These are phyloP conservation scores for Calyptommatus sinebrachiatus DNA, from an alignment of 2,113 vertebrate species.

Conservation along the genomic window DNA sequence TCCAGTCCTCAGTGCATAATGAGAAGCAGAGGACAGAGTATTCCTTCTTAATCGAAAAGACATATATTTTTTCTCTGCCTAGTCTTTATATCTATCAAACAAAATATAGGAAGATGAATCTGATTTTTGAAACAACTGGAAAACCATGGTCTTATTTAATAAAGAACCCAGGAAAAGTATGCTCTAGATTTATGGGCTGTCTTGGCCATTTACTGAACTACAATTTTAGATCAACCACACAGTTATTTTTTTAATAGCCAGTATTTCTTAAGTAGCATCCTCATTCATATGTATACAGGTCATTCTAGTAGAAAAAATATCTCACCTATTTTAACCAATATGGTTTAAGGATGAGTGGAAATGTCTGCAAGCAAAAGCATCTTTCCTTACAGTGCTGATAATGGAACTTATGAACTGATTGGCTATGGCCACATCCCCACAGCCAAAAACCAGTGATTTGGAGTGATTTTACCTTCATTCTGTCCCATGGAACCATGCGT, in stretches of 20 bases:
- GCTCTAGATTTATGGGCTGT: constrained; percentile 29
- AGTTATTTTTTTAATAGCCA: no score
- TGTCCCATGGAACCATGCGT: no score
- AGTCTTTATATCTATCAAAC: not conserved
- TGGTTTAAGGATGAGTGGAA: not conserved
- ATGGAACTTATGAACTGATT: no score
- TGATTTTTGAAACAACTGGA: constrained; percentile 41
- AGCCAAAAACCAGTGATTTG: not conserved
- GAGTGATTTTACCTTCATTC: no score
- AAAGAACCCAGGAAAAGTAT: constrained; percentile 26
- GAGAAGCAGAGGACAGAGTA: constrained; percentile 48
- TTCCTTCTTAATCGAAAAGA: constrained; percentile 50
- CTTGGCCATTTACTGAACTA: constrained; percentile 29
- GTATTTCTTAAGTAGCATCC: no score
- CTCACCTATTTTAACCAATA: not conserved
- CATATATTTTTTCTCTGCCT: not conserved
- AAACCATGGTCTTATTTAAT: constrained; percentile 46
- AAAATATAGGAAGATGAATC: constrained; percentile 35
- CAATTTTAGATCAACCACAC: not conserved
- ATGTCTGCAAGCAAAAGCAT: no score
- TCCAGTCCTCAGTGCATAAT: constrained; percentile 40
- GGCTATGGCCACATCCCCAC: not conserved
- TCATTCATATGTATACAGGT: not conserved
- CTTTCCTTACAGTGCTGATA: no score
- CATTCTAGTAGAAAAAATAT: no score